Evolutionary conservation across 2,888 invertebrate genomes (phyloP), one percentile per base, ranked within the genome.

Genomic region (Ectemnius cavifrons): DNA sequence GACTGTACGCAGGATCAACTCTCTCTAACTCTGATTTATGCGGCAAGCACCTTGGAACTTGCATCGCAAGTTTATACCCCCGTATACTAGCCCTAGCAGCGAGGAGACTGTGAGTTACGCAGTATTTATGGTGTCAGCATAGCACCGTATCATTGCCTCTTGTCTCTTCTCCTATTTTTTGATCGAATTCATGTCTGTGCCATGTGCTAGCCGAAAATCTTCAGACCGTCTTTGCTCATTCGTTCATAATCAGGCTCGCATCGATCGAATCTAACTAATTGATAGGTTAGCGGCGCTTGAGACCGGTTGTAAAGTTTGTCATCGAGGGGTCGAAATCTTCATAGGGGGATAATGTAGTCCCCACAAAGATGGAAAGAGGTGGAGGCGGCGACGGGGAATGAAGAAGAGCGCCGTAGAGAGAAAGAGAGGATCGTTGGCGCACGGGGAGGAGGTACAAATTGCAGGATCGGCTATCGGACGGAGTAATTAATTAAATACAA

Each of bases 401-500:
- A 70, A 63, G 72, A 69, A 63, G 77, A 61, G 70, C 70, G 71
- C 46, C 11, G 77, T 13, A 46, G 69, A 71, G 66, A 64, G 69
- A 71, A 64, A 64, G 37, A 37, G 37, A 4, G 37, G 37, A 37
- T 37, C 37, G 8, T 1, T 4, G 69, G 60, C 68, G 59, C 60
- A 61, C 57, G 49, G 67, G 72, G 73, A 68, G 78, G 80, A 79
- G 81, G 82, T 83, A 85, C 87, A 88, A 88, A 88, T 88, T 88
- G 86, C 85, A 86, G 86, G 87, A 86, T 84, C 83, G 85, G 82
- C 77, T 85, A 87, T 86, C 85, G 85, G 79, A 75, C 82, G 76
- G 82, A 87, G 87, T 88, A 87, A 88, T 88, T 88, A 88, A 88
- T 88, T 87, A 87, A 88, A 87, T 84, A 85, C 84, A 86, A 88